These are phyloP conservation scores for Neopipo cinnamomea DNA, from an alignment of 2,113 vertebrate genomes.

Conservation along the genomic window DNA sequence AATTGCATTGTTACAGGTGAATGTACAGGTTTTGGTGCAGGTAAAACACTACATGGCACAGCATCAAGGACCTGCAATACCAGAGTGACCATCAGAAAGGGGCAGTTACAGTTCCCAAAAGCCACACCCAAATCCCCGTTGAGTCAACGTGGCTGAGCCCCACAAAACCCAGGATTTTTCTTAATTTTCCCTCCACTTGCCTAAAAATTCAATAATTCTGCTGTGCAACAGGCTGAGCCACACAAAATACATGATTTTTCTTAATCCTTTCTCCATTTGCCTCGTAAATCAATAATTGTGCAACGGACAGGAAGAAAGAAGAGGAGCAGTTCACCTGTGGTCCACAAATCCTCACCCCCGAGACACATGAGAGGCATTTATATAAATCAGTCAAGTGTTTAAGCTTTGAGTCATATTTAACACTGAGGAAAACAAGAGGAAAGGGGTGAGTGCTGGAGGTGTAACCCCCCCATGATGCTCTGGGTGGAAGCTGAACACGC, in stretches of 20 bases:
- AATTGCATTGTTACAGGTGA: background rate
- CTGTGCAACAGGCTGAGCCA: background rate
- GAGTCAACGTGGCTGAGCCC: background rate
- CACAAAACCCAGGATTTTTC: background rate
- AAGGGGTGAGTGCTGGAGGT: background rate
- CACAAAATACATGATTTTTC: background rate
- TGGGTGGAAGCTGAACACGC: background rate
- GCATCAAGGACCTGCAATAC: background rate
- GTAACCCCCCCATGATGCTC: background rate
- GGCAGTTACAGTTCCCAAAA: background rate
- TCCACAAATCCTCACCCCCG: background rate
- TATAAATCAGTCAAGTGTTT: background rate
- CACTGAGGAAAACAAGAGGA: background rate
- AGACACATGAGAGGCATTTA: background rate
- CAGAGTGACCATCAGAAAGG: background rate
- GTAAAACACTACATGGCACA: background rate
- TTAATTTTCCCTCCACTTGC: background rate
- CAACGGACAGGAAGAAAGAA: background rate
- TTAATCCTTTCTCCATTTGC: background rate
- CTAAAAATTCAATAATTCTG: background rate
- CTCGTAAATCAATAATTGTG: background rate
- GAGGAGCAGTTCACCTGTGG: background rate
- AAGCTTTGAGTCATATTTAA: background rate
- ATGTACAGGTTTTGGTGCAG: background rate
- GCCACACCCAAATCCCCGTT: background rate